Base-by-base conservation (phyloP, 2,113 vertebrate species). In the Symphodus melops region DNA sequence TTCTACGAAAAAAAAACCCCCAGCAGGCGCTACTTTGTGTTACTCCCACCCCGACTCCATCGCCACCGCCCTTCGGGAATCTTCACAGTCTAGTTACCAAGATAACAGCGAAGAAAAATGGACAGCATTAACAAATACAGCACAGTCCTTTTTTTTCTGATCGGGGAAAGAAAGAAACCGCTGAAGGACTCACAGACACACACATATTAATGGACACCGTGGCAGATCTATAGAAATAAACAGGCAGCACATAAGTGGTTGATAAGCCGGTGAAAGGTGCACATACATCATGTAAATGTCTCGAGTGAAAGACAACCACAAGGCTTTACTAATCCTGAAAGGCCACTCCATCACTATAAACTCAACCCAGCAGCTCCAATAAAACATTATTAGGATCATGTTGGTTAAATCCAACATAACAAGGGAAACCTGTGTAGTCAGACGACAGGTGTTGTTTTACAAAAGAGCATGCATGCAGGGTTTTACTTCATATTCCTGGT, bases 51-150 rank as follows among this genome's bases (percentile, higher is more conserved):
- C 64, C 68, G 69, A 84, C 61, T 85, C 65, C 46, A 74, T 41
- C 56, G 16, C 64, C 55, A 77, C 62, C 52, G 60, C 62, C 68
- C 77, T 60, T 44, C 65, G 70, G 63, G 65, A 77, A 80, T 75
- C 83, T 81, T 87, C 75, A 85, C 76, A 83, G 83, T 81, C 77
- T 81, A 88, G 85, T 82, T 81, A 84, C 67, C 62, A 82, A 70
- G 72, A 90, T 73, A 88, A 79, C 44, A 12, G 70, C 76, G n/a
- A 73, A 89, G 89, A 93, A 83, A 91, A 92, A 92, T 86, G 82
- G 82, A 86, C 75, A 72, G 65, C 52, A 81, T 86, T 91, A 91
- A 83, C 68, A 63, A 86, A 64, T 65, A 81, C 66, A 57, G 75
- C 79, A 60, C 60, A 75, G 79, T 76, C 48, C 72, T 41, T 79